phyloP scores from a whole-genome alignment of 2,797 vertebrate genomes.

The Epinephelus coioides region DNA sequence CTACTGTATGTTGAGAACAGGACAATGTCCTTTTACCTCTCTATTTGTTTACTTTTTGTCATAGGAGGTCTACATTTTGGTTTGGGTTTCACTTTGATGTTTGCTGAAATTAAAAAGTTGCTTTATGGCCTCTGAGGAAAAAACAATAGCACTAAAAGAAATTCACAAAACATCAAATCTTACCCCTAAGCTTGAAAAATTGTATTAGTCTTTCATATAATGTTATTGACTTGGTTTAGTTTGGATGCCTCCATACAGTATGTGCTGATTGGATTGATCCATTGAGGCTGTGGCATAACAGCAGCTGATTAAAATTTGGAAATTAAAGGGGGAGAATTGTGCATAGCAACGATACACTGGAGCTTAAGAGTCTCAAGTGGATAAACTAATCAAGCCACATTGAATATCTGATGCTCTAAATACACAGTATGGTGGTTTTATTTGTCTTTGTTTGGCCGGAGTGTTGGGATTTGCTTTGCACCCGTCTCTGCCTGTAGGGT shows the following conservation, averaged over 20 bases:
- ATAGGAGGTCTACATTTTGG: constrained; percentile 10
- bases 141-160: constrained; percentile 38
- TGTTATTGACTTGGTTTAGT: constrained; percentile 60
- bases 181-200: constrained; percentile 44
- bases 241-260: constrained; percentile 39
- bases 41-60: constrained; percentile 1
- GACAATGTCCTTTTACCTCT: neutral
- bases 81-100: constrained; percentile 12
- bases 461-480: constrained; percentile 32
- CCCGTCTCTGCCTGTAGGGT: constrained; percentile 29
- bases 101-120: constrained; percentile 47
- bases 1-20: neutral
- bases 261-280: constrained; percentile 70
- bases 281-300: constrained; percentile 59
- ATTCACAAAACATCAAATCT: constrained; percentile 31
- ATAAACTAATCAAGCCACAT: constrained; percentile 9
- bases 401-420: constrained; percentile 15
- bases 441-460: constrained; percentile 1
- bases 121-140: constrained; percentile 44
- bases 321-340: constrained; percentile 63
- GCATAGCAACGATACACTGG: constrained; percentile 21
- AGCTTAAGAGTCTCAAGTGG: constrained; percentile 36
- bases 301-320: constrained; percentile 67
- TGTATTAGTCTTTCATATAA: constrained; percentile 53
- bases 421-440: neutral